Conservation (phyloP, 2,113 vertebrate species). For the Hypanus sabinus region DNA sequence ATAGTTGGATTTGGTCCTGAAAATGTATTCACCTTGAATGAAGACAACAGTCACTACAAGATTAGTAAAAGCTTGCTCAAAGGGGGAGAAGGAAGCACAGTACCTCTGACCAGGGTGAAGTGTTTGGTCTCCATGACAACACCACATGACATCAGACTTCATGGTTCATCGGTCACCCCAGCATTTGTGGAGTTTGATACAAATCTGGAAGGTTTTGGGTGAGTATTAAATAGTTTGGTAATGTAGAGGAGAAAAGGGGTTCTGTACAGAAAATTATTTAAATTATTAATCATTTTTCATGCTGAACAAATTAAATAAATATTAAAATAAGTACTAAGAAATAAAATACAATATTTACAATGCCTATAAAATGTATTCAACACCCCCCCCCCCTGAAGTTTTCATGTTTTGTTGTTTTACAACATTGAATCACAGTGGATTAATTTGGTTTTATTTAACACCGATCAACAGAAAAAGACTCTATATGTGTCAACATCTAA, state of each 20-base stretch:
- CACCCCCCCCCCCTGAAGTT: too few species aligned
- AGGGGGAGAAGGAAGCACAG: slow-evolving; percentile 89
- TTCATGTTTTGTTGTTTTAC: too few species aligned
- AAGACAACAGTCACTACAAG: slow-evolving; percentile 85
- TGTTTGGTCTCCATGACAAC: slow-evolving; percentile 99
- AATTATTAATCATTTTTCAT: not conserved
- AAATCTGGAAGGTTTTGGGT: slow-evolving; percentile 93
- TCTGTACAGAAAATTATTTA: not conserved
- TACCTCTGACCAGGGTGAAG: slow-evolving; percentile 92
- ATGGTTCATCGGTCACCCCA: slow-evolving; percentile 83
- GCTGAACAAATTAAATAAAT: not conserved
- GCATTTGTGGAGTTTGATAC: slow-evolving; percentile 95
- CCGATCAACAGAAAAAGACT: too few species aligned
- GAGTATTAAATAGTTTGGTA: slow-evolving; percentile 42
- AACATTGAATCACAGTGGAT: too few species aligned
- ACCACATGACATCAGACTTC: slow-evolving; percentile 91
- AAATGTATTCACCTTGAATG: slow-evolving; percentile 79
- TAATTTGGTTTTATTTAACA: too few species aligned
- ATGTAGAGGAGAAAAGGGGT: not conserved
- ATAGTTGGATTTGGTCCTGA: slow-evolving; percentile 86
- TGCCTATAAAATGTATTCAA: too few species aligned
- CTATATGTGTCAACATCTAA: too few species aligned
- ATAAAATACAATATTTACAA: not conserved
- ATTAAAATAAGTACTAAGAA: not conserved
- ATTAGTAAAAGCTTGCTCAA: slow-evolving; percentile 93